phyloP scores from a whole-genome alignment of 1,140 invertebrate species.

The Campodea augens region DNA sequence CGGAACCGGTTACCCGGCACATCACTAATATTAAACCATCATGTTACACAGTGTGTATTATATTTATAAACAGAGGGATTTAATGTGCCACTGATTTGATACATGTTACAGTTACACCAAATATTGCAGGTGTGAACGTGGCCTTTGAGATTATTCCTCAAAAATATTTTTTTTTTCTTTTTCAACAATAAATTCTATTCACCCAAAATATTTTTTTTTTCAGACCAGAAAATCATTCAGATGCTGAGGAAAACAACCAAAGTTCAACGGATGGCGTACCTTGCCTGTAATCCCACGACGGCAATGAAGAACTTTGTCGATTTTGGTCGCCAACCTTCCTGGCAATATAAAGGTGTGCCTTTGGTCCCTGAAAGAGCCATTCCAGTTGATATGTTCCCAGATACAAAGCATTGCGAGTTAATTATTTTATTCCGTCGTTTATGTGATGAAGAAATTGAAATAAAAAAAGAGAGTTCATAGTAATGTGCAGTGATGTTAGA shows the following conservation, averaged over 20 bases:
- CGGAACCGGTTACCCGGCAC: too few relatives aligned
- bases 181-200: not conserved
- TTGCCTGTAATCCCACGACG: conserved; percentile 73
- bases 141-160: too few relatives aligned
- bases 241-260: conserved; percentile 50
- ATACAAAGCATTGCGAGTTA: conserved; percentile 75
- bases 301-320: conserved; percentile 82
- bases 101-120: not conserved
- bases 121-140: too few relatives aligned
- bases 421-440: conserved; percentile 67
- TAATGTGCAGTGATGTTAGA: too few relatives aligned
- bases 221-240: conserved; percentile 59
- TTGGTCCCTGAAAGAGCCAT: conserved; percentile 61
- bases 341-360: conserved; percentile 57
- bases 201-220: conserved; percentile 16
- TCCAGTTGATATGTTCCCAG: conserved; percentile 86
- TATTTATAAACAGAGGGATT: not conserved
- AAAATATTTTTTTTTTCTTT: too few relatives aligned
- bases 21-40: too few relatives aligned
- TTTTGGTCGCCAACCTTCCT: conserved; percentile 54
- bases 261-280: conserved; percentile 65
- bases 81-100: not conserved
- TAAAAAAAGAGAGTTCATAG: too few relatives aligned
- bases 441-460: too few relatives aligned
- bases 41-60: not conserved